Base-by-base conservation (phyloP, 2,888 invertebrate genomes). In the Diaperis boleti region DNA sequence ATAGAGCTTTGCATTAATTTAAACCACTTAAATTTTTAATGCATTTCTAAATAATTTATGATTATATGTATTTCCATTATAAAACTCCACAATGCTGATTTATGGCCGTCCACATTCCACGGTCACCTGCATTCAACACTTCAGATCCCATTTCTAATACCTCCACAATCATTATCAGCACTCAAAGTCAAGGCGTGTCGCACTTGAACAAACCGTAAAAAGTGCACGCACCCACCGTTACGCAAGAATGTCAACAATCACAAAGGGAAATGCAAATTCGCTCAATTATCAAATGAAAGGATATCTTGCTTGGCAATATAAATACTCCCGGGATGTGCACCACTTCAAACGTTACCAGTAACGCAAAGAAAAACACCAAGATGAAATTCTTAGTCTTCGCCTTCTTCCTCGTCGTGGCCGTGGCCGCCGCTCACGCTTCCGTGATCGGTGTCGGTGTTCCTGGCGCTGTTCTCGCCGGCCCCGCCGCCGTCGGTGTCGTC, bases 331-430 rank as follows among this genome's bases (percentile, higher is more conserved):
- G 7, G 13, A 14, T 42, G 6, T 14, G 6, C 5, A 39, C 8
- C 15, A 35, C 4, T 26, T 41, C 42, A 42, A 42, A 42, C 55
- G 56, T 56, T 45, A 45, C 39, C 35, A 56, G 14, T 31, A 22
- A 20, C 52, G 10, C 15, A 15, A 17, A 18, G n/a, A 33, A 49
- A n/a, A 10, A 3, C 8, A 6, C n/a, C 52, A 55, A 41, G n/a
- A 56, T 56, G 56, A 56, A 56, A 56, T 56, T 29, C 35, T 45
- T 56, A 20, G 35, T 56, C 45, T 56, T 44, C 37, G 56, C 56
- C 6, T 45, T 56, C 35, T 33, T 56, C 1, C 20, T 56, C 11
- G 13, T 56, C 62, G 60, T 65, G 62, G 67, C 62, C 63, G 47
- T 57, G 37, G 45, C 29, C 39, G 44, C 47, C n/a, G 31, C 22